Percentiles rank a stretch among this genome's conserved stretches.
Conservation (phyloP, 2,113 vertebrate species). For the Scartelaos histophorus region DNA sequence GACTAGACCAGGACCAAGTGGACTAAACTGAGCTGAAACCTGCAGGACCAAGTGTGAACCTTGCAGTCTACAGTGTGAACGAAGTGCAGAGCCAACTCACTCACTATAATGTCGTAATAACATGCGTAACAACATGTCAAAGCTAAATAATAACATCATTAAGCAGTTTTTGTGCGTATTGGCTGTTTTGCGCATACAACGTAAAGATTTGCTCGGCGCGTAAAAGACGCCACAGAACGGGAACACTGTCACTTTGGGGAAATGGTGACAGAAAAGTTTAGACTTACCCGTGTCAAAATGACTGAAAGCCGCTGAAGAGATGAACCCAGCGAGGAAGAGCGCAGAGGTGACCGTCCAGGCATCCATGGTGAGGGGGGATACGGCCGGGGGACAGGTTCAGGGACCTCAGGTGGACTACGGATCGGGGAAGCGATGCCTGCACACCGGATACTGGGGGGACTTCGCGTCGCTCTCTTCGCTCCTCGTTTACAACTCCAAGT, state of each 20-base stretch:
- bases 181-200: not conserved
- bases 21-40: too few relatives aligned
- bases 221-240: not conserved
- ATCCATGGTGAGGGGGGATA: constrained; percentile 66
- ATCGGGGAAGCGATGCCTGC: constrained; percentile 62
- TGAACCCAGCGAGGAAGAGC: constrained; percentile 70
- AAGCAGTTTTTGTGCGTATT: not conserved
- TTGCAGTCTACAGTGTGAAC: too few relatives aligned
- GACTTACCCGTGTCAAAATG: constrained; percentile 78
- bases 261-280: constrained; percentile 37
- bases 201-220: constrained; percentile 1
- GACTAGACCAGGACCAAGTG: too few relatives aligned
- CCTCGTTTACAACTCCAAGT: constrained; percentile 62
- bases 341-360: constrained; percentile 63
- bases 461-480: constrained; percentile 22
- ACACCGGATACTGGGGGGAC: constrained; percentile 20
- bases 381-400: not conserved
- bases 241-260: not conserved
- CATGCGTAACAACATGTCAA: not conserved
- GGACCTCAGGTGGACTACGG: constrained; percentile 68
- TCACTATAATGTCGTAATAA: not conserved
- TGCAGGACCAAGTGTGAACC: too few relatives aligned
- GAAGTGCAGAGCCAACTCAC: not conserved
- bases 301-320: constrained; percentile 65
- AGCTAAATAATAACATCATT: not conserved